These are phyloP conservation scores for Ibidorhyncha struthersii DNA, from an alignment of 2,113 vertebrate species.

Conservation along the genomic window DNA sequence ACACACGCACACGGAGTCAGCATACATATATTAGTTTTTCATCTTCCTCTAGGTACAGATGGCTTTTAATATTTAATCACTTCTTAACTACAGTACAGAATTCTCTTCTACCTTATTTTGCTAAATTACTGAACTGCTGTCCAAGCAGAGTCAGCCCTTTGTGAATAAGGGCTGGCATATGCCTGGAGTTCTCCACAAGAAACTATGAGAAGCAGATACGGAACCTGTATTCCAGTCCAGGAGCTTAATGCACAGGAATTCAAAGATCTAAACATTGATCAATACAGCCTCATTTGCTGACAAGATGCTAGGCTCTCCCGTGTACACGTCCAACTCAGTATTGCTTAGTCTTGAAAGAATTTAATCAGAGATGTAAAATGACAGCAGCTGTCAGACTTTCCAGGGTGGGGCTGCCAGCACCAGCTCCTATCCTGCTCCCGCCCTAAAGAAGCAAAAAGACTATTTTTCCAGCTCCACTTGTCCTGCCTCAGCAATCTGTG, in stretches of 20 bases:
- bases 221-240: not conserved
- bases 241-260: not conserved
- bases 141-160: not conserved
- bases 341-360: not conserved
- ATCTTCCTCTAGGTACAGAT: not conserved
- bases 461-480: not conserved
- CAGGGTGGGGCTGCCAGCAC: not conserved
- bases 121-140: not conserved
- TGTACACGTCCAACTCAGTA: not conserved
- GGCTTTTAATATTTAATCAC: not conserved
- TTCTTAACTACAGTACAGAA: not conserved
- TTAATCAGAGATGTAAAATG: not conserved
- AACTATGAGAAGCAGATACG: not conserved
- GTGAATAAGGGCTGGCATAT: rapidly evolving
- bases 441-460: not conserved
- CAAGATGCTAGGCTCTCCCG: not conserved
- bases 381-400: not conserved
- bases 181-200: not conserved
- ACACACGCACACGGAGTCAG: not conserved
- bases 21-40: not conserved
- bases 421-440: not conserved
- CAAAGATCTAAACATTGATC: not conserved
- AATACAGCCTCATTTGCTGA: not conserved
- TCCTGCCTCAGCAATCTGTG: not conserved
- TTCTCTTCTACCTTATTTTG: not conserved